Base-by-base conservation (phyloP, 1,140 invertebrate species). In the Diprion similis region DNA sequence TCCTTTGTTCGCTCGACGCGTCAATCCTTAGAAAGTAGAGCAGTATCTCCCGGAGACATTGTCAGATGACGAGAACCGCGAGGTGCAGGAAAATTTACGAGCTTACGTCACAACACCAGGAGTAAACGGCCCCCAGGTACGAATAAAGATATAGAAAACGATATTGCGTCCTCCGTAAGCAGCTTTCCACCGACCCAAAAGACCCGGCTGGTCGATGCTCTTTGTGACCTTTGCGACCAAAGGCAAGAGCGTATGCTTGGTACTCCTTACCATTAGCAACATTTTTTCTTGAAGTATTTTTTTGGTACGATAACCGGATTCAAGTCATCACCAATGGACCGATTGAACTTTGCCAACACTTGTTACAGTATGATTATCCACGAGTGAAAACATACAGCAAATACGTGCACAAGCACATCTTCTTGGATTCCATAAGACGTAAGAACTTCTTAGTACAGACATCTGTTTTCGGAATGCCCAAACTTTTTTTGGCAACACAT, bases 41-140 rank as follows among this genome's bases (percentile, higher is more conserved):
- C 24, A 59, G 51, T 9, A 4, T 59, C 51, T 59, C 51, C 51
- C 51, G 4, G 51, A 15, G 24, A 37, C 24, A 37, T 37, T 37
- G 24, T 37, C 24, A 6, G 24, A 37, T 59, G 51, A 59, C 11
- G n/a, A 59, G n/a, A 15, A 59, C 11, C 51, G 24, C 24, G 11
- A 17, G 51, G n/a, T 17, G n/a, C n/a, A 17, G 51, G 0, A 59
- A 51, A 59, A 59, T 59, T 59, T 59, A 59, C 51, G 51, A 59
- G 3, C 51, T 59, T 59, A 59, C 51, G 51, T 59, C 51, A 59
- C 24, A 37, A 37, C 24, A 37, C 51, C 51, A 8, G 51, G 51
- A 59, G 51, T 59, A 59, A 59, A 59, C 51, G 51, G 51, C n/a
- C 51, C n/a, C 51, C n/a, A 59, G 51, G 51, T 59, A 59, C 51